Evolutionary conservation across 1,140 invertebrate species (phyloP), one percentile per base, ranked within the genome.

Genomic region (Ceratitis capitata): DNA sequence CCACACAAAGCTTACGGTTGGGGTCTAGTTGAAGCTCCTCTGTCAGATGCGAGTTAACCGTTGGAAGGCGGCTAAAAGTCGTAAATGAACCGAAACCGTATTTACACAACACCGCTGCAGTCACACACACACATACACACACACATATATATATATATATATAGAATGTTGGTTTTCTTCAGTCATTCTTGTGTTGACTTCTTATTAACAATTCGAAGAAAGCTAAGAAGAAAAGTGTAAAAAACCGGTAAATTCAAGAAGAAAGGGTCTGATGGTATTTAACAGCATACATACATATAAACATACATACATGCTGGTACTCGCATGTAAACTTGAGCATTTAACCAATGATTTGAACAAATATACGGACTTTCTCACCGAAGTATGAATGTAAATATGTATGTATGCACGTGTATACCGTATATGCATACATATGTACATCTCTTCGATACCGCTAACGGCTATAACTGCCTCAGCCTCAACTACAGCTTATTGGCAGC

Each of bases 401-500:
- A 47, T 32, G 16, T 84, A 35, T 23, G 42, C 7, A 49, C 42
- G 35, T 47, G 6, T 42, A n/a, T 14, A 32, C 26, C 42, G 42
- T 45, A 84, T 6, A 5, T 69, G 69, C 39, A 47, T 32, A 84
- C 29, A 32, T 19, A 84, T 69, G 84, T 49, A 49, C 9, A 47
- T 74, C 64, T 29, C 69, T 23, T n/a, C n/a, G 23, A 6, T 78
- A 78, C 69, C 69, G 69, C 69, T 78, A 78, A 78, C 69, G 39
- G 69, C 42, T 78, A 78, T 78, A 78, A 78, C 69, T 35, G 69
- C 12, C 19, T 78, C 32, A 78, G 69, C 69, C 39, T 78, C 39
- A 78, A 45, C 23, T 78, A 47, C 69, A 78, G 39, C 69, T 45
- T 45, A 45, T n/a, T 39, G 32, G 69, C 32, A 23, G 39, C 39